phyloP scores from a whole-genome alignment of 2,797 vertebrate genomes.

The Antennarius maculatus region DNA sequence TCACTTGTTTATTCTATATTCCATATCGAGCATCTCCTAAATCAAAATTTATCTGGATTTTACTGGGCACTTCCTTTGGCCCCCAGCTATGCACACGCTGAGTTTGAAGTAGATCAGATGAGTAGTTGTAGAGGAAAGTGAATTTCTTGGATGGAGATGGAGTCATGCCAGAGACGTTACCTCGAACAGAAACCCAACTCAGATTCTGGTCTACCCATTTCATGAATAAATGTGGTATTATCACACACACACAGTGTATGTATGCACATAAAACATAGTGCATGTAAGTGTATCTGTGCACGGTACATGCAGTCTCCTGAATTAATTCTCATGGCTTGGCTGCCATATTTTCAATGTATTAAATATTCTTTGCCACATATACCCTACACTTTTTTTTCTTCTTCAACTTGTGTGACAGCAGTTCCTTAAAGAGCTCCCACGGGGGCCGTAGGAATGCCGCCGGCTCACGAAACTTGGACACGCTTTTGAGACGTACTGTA shows the following conservation, averaged over 20 bases:
- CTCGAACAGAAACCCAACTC: constrained; percentile 8
- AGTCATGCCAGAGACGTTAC: background rate
- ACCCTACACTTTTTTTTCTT: background rate
- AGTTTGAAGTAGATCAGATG: too few relatives aligned
- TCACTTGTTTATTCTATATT: too few relatives aligned
- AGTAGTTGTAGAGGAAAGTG: too few relatives aligned
- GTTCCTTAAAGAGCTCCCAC: constrained; percentile 25
- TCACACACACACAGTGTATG: background rate
- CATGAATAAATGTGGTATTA: constrained; percentile 14
- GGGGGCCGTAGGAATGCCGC: constrained; percentile 12
- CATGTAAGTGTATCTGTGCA: background rate
- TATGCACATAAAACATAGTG: background rate
- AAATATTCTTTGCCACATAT: background rate
- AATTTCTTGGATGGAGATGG: constrained; percentile 4
- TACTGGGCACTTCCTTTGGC: too few relatives aligned
- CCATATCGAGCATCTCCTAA: too few relatives aligned
- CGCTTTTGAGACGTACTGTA: constrained; percentile 36
- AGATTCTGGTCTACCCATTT: constrained; percentile 21
- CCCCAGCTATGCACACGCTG: too few relatives aligned
- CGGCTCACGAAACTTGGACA: constrained; percentile 35
- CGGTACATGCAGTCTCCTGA: constrained; percentile 12
- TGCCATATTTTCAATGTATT: constrained; percentile 3
- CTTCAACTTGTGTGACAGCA: constrained; percentile 5
- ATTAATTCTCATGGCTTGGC: constrained; percentile 1
- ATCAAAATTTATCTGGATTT: too few relatives aligned